Evolutionary conservation across 2,888 invertebrate species (phyloP).

Genomic region (Thumatha senex): DNA sequence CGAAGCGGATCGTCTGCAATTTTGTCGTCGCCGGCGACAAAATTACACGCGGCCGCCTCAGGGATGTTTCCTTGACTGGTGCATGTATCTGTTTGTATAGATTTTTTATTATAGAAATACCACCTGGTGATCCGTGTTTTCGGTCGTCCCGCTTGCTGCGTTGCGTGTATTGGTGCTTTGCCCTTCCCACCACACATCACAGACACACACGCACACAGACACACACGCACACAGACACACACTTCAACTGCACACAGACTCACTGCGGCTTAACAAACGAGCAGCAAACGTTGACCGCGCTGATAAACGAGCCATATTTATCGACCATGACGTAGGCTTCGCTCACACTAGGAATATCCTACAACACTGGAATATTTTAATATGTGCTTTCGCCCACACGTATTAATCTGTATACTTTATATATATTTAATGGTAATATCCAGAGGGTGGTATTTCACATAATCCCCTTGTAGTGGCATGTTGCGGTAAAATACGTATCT

Average conservation of each 20-base stretch:
- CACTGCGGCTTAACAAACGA: constrained; percentile 48
- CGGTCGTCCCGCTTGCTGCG: constrained; percentile 29
- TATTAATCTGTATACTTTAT: constrained; percentile 14
- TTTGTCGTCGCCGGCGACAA: constrained; percentile 41
- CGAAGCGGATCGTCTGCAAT: constrained; percentile 47
- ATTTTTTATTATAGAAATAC: constrained; percentile 65
- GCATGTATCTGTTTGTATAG: constrained; percentile 74
- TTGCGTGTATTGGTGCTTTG: constrained; percentile 14
- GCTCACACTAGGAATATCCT: constrained; percentile 27
- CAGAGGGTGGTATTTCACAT: constrained; percentile 76
- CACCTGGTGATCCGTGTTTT: constrained; percentile 60
- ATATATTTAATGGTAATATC: constrained; percentile 32
- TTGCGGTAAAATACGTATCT: constrained; percentile 48
- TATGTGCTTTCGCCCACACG: constrained; percentile 23
- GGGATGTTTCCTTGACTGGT: constrained; percentile 53
- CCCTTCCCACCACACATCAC: constrained; percentile 16
- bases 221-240: constrained; percentile 5
- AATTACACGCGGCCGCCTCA: constrained; percentile 47
- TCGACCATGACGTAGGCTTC: constrained; percentile 21
- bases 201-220: constrained; percentile 3
- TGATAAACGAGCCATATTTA: constrained; percentile 21
- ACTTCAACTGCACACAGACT: constrained; percentile 20
- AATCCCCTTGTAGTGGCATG: constrained; percentile 77
- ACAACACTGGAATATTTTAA: constrained; percentile 28
- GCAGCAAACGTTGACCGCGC: constrained; percentile 56